Percentiles rank a stretch among this genome's conserved stretches.
These are phyloP conservation scores for Harlomillsia oculata DNA, from an alignment of 1,140 invertebrate genomes.

Conservation along the genomic window DNA sequence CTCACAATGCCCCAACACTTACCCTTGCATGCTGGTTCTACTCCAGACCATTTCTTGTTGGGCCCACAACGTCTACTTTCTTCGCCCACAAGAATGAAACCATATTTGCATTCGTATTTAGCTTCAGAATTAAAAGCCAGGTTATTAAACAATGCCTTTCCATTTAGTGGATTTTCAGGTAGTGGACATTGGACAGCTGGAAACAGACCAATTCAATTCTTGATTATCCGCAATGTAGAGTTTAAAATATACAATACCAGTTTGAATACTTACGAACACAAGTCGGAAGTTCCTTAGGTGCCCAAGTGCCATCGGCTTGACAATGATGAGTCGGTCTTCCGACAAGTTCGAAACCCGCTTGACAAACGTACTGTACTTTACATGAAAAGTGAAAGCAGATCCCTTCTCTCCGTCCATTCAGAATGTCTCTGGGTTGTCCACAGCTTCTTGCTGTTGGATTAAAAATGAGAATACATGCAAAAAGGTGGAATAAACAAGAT, in stretches of 20 bases:
- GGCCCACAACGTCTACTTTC: conserved; percentile 56
- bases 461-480: not conserved
- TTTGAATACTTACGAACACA: conserved; percentile 64
- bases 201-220: conserved; percentile 37
- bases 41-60: conserved; percentile 83
- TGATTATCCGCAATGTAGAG: not conserved
- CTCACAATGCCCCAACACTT: too few species aligned
- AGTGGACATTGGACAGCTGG: conserved; percentile 79
- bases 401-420: conserved; percentile 82
- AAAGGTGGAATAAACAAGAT: not conserved
- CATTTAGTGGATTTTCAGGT: conserved; percentile 75
- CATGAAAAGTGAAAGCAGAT: conserved; percentile 87
- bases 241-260: too few species aligned
- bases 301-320: conserved; percentile 73
- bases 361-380: conserved; percentile 81
- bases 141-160: conserved; percentile 79
- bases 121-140: conserved; percentile 86
- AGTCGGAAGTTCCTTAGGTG: conserved; percentile 74
- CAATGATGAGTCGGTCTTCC: conserved; percentile 73
- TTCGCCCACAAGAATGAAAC: conserved; percentile 78
- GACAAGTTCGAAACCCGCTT: conserved; percentile 81
- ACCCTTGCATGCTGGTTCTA: conserved; percentile 77
- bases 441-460: conserved; percentile 36
- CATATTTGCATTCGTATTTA: conserved; percentile 85
- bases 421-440: conserved; percentile 61